phyloP scores from a whole-genome alignment of 2,113 vertebrate species.

The Xiphorhynchus elegans region DNA sequence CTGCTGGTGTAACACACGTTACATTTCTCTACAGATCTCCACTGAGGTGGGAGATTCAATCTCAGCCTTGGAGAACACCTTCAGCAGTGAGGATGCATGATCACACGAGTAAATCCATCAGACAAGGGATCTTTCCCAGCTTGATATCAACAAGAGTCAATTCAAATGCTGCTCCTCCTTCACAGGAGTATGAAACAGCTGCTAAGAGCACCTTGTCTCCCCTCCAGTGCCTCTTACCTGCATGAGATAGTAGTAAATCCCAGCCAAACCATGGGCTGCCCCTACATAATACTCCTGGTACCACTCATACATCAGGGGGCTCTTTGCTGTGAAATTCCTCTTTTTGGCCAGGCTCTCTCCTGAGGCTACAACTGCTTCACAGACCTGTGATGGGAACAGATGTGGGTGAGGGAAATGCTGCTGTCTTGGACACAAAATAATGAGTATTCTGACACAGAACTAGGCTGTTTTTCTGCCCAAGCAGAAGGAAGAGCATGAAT shows the following conservation, averaged over 20 bases:
- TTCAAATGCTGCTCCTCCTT: neutral
- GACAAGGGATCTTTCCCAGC: neutral
- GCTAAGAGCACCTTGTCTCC: neutral
- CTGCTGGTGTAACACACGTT: neutral
- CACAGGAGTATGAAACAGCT: neutral
- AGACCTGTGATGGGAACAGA: slow-evolving; percentile 76
- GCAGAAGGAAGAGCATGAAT: neutral
- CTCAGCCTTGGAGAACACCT: neutral
- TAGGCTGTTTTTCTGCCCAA: neutral
- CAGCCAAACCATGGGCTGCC: slow-evolving; percentile 92
- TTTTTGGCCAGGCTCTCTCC: slow-evolving; percentile 87
- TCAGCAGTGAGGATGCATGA: neutral
- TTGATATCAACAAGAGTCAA: neutral
- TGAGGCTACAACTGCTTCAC: slow-evolving; percentile 82
- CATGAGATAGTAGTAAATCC: slow-evolving; percentile 97
- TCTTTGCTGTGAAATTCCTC: slow-evolving; percentile 82
- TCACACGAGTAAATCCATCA: neutral
- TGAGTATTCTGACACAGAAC: neutral
- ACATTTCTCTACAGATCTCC: neutral
- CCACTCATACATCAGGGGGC: slow-evolving; percentile 95
- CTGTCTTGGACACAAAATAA: neutral
- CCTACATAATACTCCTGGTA: slow-evolving; percentile 95
- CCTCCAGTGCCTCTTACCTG: slow-evolving; percentile 78
- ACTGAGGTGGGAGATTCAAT: neutral
- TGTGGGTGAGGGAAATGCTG: neutral